Evolutionary conservation across 53 echinoderm and acorn worm species (phyloP).

Genomic region (Pentamera pediparva): DNA sequence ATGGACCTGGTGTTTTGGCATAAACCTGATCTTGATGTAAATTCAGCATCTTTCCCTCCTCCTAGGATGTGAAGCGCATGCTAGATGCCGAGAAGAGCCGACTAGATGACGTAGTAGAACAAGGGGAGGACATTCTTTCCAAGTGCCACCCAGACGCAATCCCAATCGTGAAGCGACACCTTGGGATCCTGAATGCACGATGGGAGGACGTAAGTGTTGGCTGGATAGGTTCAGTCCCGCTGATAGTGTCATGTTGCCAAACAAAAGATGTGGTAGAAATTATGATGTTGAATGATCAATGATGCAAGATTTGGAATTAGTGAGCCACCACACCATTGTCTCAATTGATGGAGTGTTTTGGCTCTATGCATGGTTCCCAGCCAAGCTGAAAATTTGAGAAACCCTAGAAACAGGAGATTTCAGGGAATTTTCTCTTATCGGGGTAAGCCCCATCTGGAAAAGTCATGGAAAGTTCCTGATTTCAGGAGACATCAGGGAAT

Average conservation of each 20-base stretch:
- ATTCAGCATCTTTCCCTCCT: neutral
- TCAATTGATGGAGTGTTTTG: neutral
- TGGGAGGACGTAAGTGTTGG: constrained; percentile 81
- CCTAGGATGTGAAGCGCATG: constrained; percentile 69
- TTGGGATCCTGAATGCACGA: constrained; percentile 88
- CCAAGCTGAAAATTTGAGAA: too few relatives aligned
- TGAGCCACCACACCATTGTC: too few relatives aligned
- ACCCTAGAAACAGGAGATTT: too few relatives aligned
- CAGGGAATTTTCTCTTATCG: too few relatives aligned
- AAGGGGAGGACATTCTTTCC: constrained; percentile 78
- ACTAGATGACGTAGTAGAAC: constrained; percentile 75
- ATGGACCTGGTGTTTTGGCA: too few relatives aligned
- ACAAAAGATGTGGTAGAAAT: neutral
- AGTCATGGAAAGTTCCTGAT: too few relatives aligned
- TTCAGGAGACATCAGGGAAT: too few relatives aligned
- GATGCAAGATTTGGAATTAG: neutral
- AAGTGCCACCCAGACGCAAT: constrained; percentile 90
- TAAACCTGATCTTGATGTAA: too few relatives aligned
- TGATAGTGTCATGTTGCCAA: neutral
- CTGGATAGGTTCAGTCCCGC: neutral
- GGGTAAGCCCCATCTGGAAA: too few relatives aligned
- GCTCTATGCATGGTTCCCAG: neutral
- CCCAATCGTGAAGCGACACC: constrained; percentile 90
- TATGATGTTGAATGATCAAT: neutral
- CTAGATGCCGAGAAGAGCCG: constrained; percentile 63